Evolutionary conservation across 2,113 vertebrate genomes (phyloP).

Genomic region (Ancistrus triradiatus): DNA sequence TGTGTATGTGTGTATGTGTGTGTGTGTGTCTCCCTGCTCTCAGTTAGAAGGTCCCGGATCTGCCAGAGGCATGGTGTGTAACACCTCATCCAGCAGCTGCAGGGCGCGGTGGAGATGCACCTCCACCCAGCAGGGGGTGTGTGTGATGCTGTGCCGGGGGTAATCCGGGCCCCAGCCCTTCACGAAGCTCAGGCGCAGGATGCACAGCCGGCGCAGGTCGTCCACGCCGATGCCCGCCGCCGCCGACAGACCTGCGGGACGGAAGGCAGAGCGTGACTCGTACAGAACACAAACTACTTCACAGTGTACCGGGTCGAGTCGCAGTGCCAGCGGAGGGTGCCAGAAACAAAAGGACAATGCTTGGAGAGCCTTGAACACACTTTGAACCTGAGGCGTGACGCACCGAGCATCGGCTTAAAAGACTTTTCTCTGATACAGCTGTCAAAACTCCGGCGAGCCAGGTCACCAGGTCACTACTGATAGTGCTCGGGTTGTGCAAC

Average conservation of each 20-base stretch:
- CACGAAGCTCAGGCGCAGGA: conserved; percentile 73
- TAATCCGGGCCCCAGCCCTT: conserved; percentile 79
- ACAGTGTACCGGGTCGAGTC: too few relatives aligned
- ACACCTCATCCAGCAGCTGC: conserved; percentile 74
- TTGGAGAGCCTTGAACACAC: too few relatives aligned
- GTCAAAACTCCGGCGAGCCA: too few relatives aligned
- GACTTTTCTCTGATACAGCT: too few relatives aligned
- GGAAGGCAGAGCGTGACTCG: too few relatives aligned
- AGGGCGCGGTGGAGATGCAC: conserved; percentile 73
- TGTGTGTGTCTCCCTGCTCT: conserved; percentile 28
- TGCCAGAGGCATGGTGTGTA: conserved; percentile 72
- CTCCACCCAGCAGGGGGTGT: conserved; percentile 78
- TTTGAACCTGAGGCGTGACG: too few relatives aligned
- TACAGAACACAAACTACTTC: too few relatives aligned
- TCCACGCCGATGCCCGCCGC: conserved; percentile 73
- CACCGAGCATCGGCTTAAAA: too few relatives aligned
- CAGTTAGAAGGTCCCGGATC: conserved; percentile 67
- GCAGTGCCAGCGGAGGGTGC: too few relatives aligned
- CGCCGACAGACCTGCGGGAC: conserved; percentile 63
- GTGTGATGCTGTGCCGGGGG: conserved; percentile 74
- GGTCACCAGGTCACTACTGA: too few relatives aligned
- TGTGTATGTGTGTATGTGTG: conserved; percentile 31
- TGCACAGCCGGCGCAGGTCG: conserved; percentile 69
- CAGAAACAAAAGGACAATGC: too few relatives aligned
- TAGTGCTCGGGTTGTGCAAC: too few relatives aligned